Evolutionary conservation across 2,797 vertebrate genomes (phyloP).

Genomic region (Platalea minor): DNA sequence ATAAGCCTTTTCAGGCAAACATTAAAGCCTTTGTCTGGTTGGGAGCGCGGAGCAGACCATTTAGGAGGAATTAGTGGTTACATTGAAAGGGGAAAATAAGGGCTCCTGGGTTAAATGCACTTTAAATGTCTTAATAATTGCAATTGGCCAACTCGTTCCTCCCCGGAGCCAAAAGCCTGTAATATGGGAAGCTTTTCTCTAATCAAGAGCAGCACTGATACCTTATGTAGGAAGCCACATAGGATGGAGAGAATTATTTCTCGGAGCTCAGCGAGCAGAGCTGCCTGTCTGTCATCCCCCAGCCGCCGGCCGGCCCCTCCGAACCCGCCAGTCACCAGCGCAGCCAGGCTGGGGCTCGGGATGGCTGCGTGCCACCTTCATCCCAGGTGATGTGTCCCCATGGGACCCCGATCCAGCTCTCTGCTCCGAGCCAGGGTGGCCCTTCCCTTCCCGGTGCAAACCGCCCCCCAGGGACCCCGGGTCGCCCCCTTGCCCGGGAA

Average conservation of each 20-base stretch:
- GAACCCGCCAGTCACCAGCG: background rate
- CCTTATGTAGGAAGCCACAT: conserved; percentile 59
- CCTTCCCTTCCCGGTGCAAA: background rate
- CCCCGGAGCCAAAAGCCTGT: conserved; percentile 62
- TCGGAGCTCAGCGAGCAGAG: background rate
- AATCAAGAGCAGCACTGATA: conserved; percentile 61
- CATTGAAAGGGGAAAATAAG: conserved; percentile 63
- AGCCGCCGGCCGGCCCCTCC: background rate
- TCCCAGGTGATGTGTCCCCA: background rate
- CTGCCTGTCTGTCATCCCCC: background rate
- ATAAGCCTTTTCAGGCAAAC: conserved; percentile 17
- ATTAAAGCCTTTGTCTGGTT: conserved; percentile 59
- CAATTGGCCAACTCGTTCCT: conserved; percentile 62
- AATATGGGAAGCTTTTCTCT: conserved; percentile 64
- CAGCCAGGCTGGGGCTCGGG: background rate
- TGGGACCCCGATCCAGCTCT: background rate
- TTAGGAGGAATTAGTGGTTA: conserved; percentile 60
- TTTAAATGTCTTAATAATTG: conserved; percentile 73
- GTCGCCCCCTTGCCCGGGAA: background rate
- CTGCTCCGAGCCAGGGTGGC: accelerated
- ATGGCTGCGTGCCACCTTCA: background rate
- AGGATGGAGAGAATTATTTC: conserved; percentile 51
- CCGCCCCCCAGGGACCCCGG: accelerated
- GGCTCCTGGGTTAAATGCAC: conserved; percentile 68
- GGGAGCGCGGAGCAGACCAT: conserved; percentile 14